Evolutionary conservation across 1,140 invertebrate species (phyloP).

Genomic region (Trichomalopsis sarcophagae): DNA sequence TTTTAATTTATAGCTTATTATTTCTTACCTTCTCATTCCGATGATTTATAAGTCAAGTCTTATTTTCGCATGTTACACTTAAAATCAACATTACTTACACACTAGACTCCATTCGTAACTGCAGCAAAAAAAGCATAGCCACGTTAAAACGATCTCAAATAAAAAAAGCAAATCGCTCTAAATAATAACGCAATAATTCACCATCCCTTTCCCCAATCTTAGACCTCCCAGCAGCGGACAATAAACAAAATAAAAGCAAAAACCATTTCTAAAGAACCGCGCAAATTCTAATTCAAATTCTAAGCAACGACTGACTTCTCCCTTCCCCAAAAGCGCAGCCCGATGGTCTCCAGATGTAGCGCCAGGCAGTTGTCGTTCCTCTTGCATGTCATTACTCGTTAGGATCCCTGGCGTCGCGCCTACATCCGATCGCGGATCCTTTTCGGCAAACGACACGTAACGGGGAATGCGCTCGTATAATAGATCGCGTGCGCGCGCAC

Average conservation of each 20-base stretch:
- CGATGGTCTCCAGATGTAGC: slow-evolving; percentile 39
- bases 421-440: slow-evolving; percentile 45
- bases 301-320: not conserved
- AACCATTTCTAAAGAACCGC: too few species aligned
- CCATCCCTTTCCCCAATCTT: too few species aligned
- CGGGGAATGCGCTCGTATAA: not conserved
- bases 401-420: slow-evolving; percentile 39
- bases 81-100: not conserved
- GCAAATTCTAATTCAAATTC: not conserved
- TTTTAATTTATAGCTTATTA: not conserved
- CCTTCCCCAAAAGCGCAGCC: not conserved
- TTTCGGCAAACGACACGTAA: slow-evolving; percentile 43
- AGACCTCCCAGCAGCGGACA: too few species aligned
- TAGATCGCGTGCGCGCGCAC: not conserved
- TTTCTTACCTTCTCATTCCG: not conserved
- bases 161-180: too few species aligned
- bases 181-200: too few species aligned
- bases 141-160: too few species aligned
- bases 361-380: slow-evolving; percentile 13
- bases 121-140: too few species aligned
- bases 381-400: slow-evolving; percentile 42
- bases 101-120: too few species aligned
- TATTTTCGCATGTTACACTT: not conserved
- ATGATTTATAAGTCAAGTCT: not conserved
- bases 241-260: too few species aligned